phyloP scores from a whole-genome alignment of 2,797 vertebrate genomes.

The Okamejei kenojei region DNA sequence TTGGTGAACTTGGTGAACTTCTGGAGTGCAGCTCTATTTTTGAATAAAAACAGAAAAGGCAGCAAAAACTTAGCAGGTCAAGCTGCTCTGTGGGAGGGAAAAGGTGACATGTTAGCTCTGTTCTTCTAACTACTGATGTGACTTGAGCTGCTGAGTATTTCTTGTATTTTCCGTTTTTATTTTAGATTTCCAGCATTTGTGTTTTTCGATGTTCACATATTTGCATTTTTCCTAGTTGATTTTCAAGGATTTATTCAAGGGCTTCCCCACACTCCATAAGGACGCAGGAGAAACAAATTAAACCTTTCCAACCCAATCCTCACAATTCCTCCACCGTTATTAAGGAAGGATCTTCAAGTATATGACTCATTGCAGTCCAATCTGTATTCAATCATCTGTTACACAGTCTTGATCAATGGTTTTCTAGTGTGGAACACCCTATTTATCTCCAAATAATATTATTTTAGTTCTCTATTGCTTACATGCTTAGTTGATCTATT shows the following conservation, averaged over 20 bases:
- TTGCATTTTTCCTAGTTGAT: neutral
- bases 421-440: neutral
- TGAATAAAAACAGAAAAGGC: too few relatives aligned
- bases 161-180: too few relatives aligned
- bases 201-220: too few relatives aligned
- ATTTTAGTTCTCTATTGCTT: neutral
- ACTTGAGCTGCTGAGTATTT: too few relatives aligned
- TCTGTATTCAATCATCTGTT: neutral
- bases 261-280: neutral
- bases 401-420: neutral
- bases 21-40: too few relatives aligned
- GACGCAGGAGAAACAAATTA: neutral
- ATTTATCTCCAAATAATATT: too few relatives aligned
- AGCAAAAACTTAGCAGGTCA: too few relatives aligned
- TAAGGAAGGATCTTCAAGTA: neutral
- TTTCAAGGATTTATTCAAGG: neutral
- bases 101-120: too few relatives aligned
- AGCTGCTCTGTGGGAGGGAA: too few relatives aligned
- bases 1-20: neutral
- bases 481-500: neutral
- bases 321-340: too few relatives aligned
- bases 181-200: too few relatives aligned
- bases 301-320: neutral
- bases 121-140: too few relatives aligned
- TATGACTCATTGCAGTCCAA: neutral